Base-by-base conservation (phyloP, 2,888 invertebrate genomes). In the Frankliniella fusca region DNA sequence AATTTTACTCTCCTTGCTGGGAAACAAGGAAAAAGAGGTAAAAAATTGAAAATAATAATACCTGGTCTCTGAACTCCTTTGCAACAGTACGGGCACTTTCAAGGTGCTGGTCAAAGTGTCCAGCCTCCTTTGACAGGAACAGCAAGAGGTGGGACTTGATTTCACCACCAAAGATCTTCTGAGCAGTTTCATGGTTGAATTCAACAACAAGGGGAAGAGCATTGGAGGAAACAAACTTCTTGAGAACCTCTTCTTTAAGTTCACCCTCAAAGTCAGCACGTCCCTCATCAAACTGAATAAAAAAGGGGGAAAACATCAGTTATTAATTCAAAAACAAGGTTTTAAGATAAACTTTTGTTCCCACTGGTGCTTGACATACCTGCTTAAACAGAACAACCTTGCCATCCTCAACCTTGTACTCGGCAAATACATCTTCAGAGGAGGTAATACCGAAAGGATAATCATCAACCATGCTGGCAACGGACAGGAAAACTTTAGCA, bases 91-190 rank as follows among this genome's bases (percentile, higher is more conserved):
- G 93, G 87, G 97, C 93, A 27, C 92, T 93, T 20, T 94, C 94
- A 70, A 95, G 89, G 87, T 93, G 92, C 86, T 93, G 93, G 82
- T 96, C 95, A 87, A 93, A 94, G 87, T 96, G 94, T 82, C 95
- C 96, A 85, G 92, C 93, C 88, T 94, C 93, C 91, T 97, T 97
- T 87, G 96, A 96, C 86, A 98, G 91, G 93, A 99, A 99, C 87
- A 99, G 90, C 84, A 99, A 92, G 85, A 98, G 92, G 89, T 99
- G 99, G 87, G 94, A 96, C 90, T 99, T 98, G 90, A 99, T 95
- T 83, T 97, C 96, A 85, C 99, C 99, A 82, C 98, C 97, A 88
- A 99, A 99, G 90, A 99, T 97, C 89, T 98, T 98, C 88, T 96
- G 95, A 18, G 99, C 99, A 50, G 97, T 97, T 89, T 98, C 97